phyloP scores from a whole-genome alignment of 2,113 vertebrate species.

The Myiagra hebetior region DNA sequence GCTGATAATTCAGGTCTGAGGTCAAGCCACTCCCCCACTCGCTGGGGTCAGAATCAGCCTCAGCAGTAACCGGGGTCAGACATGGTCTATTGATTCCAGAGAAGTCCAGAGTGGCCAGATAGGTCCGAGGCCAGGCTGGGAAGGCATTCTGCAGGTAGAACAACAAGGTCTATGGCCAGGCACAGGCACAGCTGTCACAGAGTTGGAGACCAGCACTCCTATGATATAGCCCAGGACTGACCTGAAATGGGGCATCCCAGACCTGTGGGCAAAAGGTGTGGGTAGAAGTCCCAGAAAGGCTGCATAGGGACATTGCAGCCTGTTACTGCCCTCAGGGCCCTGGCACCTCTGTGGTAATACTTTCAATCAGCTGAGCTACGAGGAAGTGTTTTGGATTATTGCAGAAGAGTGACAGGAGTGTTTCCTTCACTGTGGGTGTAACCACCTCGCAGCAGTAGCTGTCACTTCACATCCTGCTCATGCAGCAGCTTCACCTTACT shows the following conservation, averaged over 20 bases:
- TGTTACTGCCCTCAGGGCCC: background rate
- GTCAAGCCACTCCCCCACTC: background rate
- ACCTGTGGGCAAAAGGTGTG: background rate
- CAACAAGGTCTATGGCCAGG: background rate
- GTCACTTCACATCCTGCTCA: background rate
- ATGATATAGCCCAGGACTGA: rapidly evolving
- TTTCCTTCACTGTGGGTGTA: background rate
- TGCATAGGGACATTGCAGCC: background rate
- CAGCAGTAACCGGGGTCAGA: background rate
- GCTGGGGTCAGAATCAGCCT: background rate
- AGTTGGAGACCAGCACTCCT: background rate
- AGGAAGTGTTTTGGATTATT: background rate
- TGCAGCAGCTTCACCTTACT: background rate
- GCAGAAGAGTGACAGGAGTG: background rate
- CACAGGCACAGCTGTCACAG: background rate
- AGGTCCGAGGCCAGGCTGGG: background rate
- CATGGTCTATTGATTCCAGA: background rate
- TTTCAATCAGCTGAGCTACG: background rate
- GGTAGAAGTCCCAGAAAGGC: background rate
- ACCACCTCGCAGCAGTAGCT: background rate
- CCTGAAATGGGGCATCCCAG: background rate
- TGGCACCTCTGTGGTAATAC: background rate
- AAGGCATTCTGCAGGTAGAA: background rate
- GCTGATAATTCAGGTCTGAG: background rate
- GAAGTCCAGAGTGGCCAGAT: background rate